Evolutionary conservation across 2,888 invertebrate species (phyloP), one percentile per base, ranked within the genome.

Genomic region (Nymphalis urticae): DNA sequence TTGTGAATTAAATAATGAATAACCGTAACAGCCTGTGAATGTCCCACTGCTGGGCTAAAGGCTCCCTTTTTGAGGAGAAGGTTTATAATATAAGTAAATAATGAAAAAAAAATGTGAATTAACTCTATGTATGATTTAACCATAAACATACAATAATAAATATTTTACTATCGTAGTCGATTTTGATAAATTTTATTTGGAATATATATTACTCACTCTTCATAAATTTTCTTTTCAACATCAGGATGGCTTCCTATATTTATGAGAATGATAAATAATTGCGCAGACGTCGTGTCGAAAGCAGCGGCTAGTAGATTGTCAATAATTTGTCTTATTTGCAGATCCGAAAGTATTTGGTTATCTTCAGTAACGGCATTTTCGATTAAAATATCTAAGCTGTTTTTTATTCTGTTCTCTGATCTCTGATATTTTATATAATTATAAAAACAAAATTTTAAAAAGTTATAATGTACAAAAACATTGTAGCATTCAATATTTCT

Each of bases 271-370:
- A 84, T 93, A 83, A 89, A 86, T 1, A 91, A 81, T 0, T 87
- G 89, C 4, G 86, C 85, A 0, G 93, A 88, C 0, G 90, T 88
- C 0, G 93, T 93, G 72, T 93, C 90, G 75, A 92, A 89, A 69
- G 94, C 94, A 1, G 93, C 94, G 2, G 93, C 89, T 68, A 94
- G 93, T 84, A 94, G 93, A 0, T 94, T 94, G 72, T 94, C 93
- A 0, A 94, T 42, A 60, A 62, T 53, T 27, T 48, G 50, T n/a
- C 19, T n/a, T 50, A 50, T 7, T 9, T 50, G 50, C 17, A n/a
- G 19, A 19, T 50, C 50, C 17, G 50, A 3, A 8, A 50, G 19
- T 17, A 50, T 50, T 19, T n/a, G 7, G 8, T 19, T 50, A 17
- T 50, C 19, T 19, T 50, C 19, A 50, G 50, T 50, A 17, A 50